Evolutionary conservation across 2,113 vertebrate genomes (phyloP), one percentile per base, ranked within the genome.

Genomic region (Anarrhichthys ocellatus): DNA sequence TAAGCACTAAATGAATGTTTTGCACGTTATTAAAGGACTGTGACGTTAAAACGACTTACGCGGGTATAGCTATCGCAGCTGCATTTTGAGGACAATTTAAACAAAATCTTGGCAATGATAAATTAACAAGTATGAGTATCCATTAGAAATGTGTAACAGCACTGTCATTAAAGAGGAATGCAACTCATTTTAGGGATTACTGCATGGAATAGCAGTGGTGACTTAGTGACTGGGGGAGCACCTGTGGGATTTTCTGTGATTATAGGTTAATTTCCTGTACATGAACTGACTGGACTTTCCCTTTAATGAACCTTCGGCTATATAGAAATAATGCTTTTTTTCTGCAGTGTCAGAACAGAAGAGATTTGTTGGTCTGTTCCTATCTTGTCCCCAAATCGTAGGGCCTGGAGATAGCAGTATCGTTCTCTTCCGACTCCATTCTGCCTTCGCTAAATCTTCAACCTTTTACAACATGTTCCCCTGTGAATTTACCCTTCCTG

Each of bases 1-100:
- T 90, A 82, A 69, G 46, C 61, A 22, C 68, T 44, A 63, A 89
- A 90, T 82, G 27, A 76, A 9, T 71, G 69, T 73, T 88, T 80
- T 73, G 40, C 44, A 70, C 13, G 14, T 61, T 48, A 78, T 85
- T 65, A 73, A 83, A 48, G 67, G 80, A 20, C 22, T 42, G 40
- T 64, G 61, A 36, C 14, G 75, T 65, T 56, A 34, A 56, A 71
- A 61, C 0, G 3, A 24, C 22, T 67, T 71, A 0, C 24, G 58
- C 32, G 29, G 36, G 61, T 66, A 24, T 7, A 11, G 50, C 50
- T 10, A 46, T 52, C 2, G 13, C 4, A 61, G 73, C 62, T 34
- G 24, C 34, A 75, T 73, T 82, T 50, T n/a, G 17, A 83, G 61
- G 34, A 29, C 11, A 15, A 61, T 76, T 82, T 72, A 6, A 79